Evolutionary conservation across 2,113 vertebrate genomes (phyloP), one percentile per base, ranked within the genome.

Genomic region (Tautogolabrus adspersus): DNA sequence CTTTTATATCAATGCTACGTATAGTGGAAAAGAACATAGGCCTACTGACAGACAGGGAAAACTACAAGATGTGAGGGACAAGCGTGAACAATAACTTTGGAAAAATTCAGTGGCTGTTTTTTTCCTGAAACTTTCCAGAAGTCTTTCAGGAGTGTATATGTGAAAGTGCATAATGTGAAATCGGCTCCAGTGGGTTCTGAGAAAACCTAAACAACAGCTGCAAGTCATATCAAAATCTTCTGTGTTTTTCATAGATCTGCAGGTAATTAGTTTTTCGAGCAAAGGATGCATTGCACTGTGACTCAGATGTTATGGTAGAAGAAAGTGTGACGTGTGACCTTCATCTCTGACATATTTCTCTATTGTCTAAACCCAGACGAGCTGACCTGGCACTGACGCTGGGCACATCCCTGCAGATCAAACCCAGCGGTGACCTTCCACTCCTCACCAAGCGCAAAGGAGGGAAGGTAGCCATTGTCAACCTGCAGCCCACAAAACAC

Each of bases 401-500:
- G 82, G 98, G 98, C 46, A 99, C 98, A 0, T 99, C 98, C 11
- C 87, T 99, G 90, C 98, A 99, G 91, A 99, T 99, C 89, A 98
- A 97, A 86, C 98, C 98, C 73, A 98, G 97, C 0, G 97, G 97
- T 71, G 96, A 99, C 87, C 96, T 99, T 52, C 98, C 98, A 0
- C 92, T 99, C 0, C 92, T 96, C 88, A 99, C 98, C 1, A 99
- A 99, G 86, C 96, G 96, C 68, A 96, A 96, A 6, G 97, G 97
- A 40, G 98, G 98, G 22, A 96, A 95, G 72, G 75, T 99, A 74
- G 97, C 95, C 85, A 97, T 99, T 2, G 94, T 99, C 79, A 99
- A 99, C 89, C 93, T 99, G 1, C 98, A 99, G 87, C 91, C 96
- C 37, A 99, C 98, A 6, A 99, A 99, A 88, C 97, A 99, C 0